phyloP scores from a whole-genome alignment of 35 echinoderm and acorn worm genomes.

The Apostichopus parvimensis region DNA sequence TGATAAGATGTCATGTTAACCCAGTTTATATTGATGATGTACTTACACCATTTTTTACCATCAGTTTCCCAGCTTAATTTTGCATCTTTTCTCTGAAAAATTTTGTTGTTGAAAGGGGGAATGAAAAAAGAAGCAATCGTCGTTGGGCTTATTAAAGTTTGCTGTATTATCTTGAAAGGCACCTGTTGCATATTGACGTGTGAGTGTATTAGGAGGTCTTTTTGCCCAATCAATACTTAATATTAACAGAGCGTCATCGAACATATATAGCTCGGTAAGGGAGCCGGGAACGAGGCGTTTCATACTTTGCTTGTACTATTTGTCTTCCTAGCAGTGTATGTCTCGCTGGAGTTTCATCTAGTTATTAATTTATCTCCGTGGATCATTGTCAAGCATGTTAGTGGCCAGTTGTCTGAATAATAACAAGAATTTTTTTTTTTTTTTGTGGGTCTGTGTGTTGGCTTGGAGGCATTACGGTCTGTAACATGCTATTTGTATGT shows the following conservation, averaged over 20 bases:
- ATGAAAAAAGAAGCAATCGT: not conserved
- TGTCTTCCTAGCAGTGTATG: not conserved
- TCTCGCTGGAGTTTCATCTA: not conserved
- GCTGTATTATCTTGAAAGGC: not conserved
- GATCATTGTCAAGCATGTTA: not conserved
- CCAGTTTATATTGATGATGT: not conserved
- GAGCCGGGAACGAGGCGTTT: not conserved
- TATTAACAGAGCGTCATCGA: not conserved
- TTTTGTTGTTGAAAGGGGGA: no score
- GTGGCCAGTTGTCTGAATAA: not conserved
- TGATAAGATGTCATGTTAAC: not conserved
- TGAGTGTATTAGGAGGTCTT: not conserved
- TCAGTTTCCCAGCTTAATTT: no score
- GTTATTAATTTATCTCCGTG: not conserved
- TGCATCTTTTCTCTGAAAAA: no score
- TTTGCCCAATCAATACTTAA: not conserved
- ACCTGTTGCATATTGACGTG: constrained; percentile 40
- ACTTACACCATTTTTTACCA: not conserved
- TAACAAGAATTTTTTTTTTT: not conserved
- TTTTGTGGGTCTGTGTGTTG: not conserved
- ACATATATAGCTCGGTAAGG: not conserved
- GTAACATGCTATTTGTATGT: not conserved
- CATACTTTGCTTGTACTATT: not conserved
- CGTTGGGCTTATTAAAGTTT: not conserved
- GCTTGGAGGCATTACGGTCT: not conserved